phyloP scores from a whole-genome alignment of 2,797 vertebrate genomes.

The Antrozous pallidus region DNA sequence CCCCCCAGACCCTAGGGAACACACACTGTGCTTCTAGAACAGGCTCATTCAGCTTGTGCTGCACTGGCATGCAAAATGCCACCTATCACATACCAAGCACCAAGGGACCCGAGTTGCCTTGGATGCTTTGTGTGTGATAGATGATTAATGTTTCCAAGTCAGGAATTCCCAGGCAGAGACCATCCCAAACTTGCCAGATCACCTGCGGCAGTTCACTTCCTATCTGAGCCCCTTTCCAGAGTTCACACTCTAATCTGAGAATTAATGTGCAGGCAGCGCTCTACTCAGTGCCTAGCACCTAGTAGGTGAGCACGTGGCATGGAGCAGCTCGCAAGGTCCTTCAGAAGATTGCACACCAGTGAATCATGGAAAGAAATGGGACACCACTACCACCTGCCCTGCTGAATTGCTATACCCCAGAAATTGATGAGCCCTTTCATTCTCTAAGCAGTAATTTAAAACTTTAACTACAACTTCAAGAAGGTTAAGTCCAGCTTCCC shows the following conservation, averaged over 20 bases:
- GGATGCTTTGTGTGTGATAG: neutral
- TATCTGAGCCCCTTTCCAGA: neutral
- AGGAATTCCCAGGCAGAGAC: neutral
- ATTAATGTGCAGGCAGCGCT: neutral
- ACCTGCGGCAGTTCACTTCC: neutral
- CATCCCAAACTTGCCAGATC: neutral
- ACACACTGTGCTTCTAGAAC: neutral
- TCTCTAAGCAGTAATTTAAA: neutral
- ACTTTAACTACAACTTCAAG: neutral
- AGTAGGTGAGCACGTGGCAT: neutral
- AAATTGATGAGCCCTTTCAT: neutral
- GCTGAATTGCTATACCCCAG: neutral
- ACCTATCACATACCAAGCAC: neutral
- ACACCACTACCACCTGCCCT: no score
- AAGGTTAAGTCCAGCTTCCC: neutral
- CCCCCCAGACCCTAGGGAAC: neutral
- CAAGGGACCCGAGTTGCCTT: neutral
- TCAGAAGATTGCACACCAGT: neutral
- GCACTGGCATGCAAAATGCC: neutral
- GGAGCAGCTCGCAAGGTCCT: neutral
- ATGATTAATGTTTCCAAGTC: neutral
- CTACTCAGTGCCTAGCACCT: no score
- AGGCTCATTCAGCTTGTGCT: neutral
- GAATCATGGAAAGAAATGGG: neutral
- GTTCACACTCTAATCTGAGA: neutral